Evolutionary conservation across 2,888 invertebrate species (phyloP), one percentile per base, ranked within the genome.

Genomic region (Leptinotarsa juncta): DNA sequence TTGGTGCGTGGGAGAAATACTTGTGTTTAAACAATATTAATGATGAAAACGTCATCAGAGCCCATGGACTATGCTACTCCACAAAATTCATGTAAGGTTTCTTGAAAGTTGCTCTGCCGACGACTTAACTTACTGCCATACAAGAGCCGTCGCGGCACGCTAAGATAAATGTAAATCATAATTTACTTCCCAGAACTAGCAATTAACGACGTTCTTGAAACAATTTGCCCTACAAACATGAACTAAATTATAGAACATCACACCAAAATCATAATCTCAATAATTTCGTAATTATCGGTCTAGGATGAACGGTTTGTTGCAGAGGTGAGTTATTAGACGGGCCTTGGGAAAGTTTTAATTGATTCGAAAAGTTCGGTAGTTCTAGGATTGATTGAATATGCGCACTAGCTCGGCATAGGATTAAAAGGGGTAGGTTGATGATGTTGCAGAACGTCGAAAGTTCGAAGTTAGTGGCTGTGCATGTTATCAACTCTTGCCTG

Each of bases 31-130:
- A 42, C 42, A 42, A 42, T 42, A 42, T 42, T 42, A 3, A 42
- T 42, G 42, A 42, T 0, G 42, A 10, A 32, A 32, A 10, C 32
- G 32, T 32, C 10, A 32, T 57, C 55, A n/a, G 7, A 16, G 32
- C 62, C 62, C 62, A 62, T n/a, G 62, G 26, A 62, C 62, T 62
- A 62, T n/a, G 73, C 72, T 77, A 76, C 74, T 71, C 72, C 62
- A 70, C 70, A 73, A 77, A 75, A 71, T 66, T 69, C 65, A 75
- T 72, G 67, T 71, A 70, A 72, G 65, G 32, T 62, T 75, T 77
- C 79, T 77, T 79, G 77, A 79, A 79, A 79, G 77, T 74, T 77
- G 78, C 77, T 77, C 72, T 74, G 76, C 75, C 73, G 73, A 74
- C 79, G 74, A 77, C 76, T 68, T 67, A 60, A 72, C 73, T 71